Conservation (phyloP, 2,888 invertebrate species). For the Heteromurus nitidus region DNA sequence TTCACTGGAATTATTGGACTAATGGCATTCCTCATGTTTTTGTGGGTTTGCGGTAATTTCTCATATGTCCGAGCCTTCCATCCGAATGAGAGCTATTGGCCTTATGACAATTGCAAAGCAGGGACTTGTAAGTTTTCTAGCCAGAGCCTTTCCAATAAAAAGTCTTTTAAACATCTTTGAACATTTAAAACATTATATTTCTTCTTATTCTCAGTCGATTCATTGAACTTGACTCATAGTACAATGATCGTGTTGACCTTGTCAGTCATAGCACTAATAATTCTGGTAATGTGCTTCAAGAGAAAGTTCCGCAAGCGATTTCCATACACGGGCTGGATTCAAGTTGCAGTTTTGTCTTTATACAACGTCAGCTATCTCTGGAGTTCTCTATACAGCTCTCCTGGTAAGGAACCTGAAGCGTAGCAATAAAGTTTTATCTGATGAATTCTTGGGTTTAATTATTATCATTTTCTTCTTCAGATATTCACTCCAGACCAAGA, state of each 20-base stretch:
- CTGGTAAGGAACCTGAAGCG: slow-evolving; percentile 20
- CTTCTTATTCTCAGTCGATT: too few species aligned
- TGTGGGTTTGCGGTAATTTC: slow-evolving; percentile 14
- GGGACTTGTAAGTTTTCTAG: slow-evolving; percentile 8
- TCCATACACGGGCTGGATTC: slow-evolving; percentile 48
- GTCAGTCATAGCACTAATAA: background rate
- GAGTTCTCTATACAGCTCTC: slow-evolving; percentile 55
- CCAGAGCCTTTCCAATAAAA: too few species aligned
- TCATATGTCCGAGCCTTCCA: background rate
- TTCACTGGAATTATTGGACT: background rate
- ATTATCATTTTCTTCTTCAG: background rate
- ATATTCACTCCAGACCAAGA: slow-evolving; percentile 28
- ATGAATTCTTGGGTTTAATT: background rate
- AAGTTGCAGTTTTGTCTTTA: slow-evolving; percentile 40
- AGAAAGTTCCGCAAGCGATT: slow-evolving; percentile 16
- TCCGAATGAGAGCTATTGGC: background rate
- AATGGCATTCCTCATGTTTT: background rate
- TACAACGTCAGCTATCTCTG: slow-evolving; percentile 45
- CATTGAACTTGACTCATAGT: slow-evolving; percentile 10
- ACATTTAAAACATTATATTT: too few species aligned
- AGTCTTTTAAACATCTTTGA: too few species aligned
- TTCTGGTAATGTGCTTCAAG: slow-evolving; percentile 9
- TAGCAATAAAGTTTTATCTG: background rate
- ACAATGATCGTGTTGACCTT: slow-evolving; percentile 12
- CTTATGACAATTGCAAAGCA: slow-evolving; percentile 13